These are phyloP conservation scores for Phycodurus eques DNA, from an alignment of 2,113 vertebrate species.

Conservation along the genomic window DNA sequence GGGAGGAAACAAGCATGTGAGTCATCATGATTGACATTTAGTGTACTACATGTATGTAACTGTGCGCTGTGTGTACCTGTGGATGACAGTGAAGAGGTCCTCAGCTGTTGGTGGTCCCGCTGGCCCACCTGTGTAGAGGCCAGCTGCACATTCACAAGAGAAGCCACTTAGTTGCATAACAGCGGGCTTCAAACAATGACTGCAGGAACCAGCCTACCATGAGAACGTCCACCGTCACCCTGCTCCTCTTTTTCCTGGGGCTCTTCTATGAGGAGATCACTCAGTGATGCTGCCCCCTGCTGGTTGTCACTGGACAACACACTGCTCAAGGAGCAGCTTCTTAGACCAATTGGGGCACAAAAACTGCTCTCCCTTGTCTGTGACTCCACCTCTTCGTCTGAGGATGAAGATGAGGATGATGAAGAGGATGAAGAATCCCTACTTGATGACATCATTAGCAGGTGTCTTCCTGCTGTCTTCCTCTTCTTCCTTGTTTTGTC, in stretches of 20 bases:
- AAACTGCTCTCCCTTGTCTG: conserved; percentile 38
- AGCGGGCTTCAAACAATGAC: neutral
- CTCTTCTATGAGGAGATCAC: conserved; percentile 56
- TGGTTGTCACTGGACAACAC: conserved; percentile 46
- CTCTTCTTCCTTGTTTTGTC: conserved; percentile 38
- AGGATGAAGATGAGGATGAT: conserved; percentile 46
- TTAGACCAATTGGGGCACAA: conserved; percentile 29
- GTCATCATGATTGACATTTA: neutral
- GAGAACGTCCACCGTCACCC: neutral
- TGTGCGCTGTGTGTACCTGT: conserved; percentile 76
- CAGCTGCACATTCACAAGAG: neutral
- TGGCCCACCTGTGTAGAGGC: conserved; percentile 63
- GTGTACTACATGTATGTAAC: no score
- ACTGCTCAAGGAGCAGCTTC: conserved; percentile 41
- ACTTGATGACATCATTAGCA: conserved; percentile 53
- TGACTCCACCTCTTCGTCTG: conserved; percentile 61
- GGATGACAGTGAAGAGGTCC: conserved; percentile 92
- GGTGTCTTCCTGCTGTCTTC: conserved; percentile 19
- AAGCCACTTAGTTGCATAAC: neutral
- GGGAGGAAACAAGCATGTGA: conserved; percentile 15
- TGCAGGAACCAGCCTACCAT: conserved; percentile 22
- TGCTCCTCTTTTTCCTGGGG: conserved; percentile 23
- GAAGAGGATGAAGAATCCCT: conserved; percentile 44
- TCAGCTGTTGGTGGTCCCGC: conserved; percentile 83
- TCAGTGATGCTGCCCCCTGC: conserved; percentile 25